Conservation (phyloP, 2,113 vertebrate genomes). For the Aptenodytes patagonicus region DNA sequence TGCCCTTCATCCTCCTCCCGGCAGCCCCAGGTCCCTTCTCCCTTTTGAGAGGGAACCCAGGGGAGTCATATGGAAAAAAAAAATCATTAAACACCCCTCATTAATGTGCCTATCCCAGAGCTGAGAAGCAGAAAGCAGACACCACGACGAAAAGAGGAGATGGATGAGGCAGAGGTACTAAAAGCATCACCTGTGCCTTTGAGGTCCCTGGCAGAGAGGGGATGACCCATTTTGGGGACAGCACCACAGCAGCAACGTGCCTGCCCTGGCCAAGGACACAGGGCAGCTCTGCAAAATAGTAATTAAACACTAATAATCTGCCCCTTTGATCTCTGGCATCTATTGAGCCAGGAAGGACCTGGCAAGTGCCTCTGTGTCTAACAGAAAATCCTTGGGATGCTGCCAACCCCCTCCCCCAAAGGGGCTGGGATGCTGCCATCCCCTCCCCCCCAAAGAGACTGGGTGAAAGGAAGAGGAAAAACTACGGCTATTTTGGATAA, state of each 20-base stretch:
- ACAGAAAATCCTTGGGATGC: not conserved
- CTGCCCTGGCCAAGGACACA: rapidly evolving
- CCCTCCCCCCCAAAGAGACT: not conserved
- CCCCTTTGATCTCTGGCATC: not conserved
- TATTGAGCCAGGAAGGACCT: not conserved
- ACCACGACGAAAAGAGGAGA: not conserved
- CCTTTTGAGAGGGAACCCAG: no score
- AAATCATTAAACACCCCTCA: not conserved
- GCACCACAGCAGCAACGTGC: not conserved
- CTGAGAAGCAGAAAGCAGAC: not conserved
- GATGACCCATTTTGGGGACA: not conserved
- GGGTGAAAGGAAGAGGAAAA: not conserved
- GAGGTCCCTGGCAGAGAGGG: rapidly evolving
- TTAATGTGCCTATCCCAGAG: not conserved
- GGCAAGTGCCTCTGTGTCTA: not conserved
- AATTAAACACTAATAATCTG: not conserved
- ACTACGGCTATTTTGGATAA: not conserved
- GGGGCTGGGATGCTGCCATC: not conserved
- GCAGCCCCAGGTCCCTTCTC: not conserved
- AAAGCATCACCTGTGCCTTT: not conserved
- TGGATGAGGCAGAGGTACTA: not conserved
- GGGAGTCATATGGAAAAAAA: not conserved
- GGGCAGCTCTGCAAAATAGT: not conserved
- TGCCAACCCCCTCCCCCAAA: not conserved
- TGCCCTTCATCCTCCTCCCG: not conserved